Conservation (phyloP, 2,113 vertebrate species). For the Mesoclemmys tuberculata region DNA sequence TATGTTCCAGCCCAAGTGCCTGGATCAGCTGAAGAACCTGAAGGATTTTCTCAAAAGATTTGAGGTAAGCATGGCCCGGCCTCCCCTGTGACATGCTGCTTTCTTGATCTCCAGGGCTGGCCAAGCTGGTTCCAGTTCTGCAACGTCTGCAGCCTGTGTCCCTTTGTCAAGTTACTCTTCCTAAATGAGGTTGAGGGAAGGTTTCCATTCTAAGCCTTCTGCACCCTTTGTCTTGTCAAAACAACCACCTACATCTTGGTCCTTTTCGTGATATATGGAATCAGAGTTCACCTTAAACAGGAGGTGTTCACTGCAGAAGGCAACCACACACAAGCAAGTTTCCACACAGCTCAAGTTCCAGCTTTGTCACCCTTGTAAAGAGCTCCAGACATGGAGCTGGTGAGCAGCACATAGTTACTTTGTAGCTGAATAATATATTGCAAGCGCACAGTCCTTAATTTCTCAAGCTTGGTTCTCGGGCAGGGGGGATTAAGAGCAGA, state of each 20-base stretch:
- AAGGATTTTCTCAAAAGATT: slow-evolving; percentile 79
- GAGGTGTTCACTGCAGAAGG: not conserved
- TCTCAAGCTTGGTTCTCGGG: not conserved
- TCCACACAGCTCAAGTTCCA: not conserved
- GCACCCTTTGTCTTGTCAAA: not conserved
- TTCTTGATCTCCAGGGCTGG: not conserved
- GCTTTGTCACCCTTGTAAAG: not conserved
- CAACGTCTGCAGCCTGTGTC: not conserved
- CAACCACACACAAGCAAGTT: not conserved
- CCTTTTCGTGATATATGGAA: not conserved
- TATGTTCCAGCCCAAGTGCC: slow-evolving; percentile 77
- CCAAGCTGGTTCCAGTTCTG: not conserved
- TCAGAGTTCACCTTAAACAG: not conserved
- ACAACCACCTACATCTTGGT: not conserved
- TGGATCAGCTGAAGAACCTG: slow-evolving; percentile 83
- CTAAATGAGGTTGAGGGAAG: not conserved
- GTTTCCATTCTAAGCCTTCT: too few relatives aligned
- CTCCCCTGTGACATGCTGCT: not conserved
- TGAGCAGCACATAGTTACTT: not conserved
- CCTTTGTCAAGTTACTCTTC: not conserved
- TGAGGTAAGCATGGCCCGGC: slow-evolving; percentile 77
- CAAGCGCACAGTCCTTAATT: not conserved
- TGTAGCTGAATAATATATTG: not conserved
- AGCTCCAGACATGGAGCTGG: not conserved
- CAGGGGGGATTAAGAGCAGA: not conserved